A percentile compares a stretch with the other conserved stretches of the same genome.
These are phyloP conservation scores for Amphipyra tragopoginis DNA, from an alignment of 2,888 invertebrate genomes.

Conservation along the genomic window DNA sequence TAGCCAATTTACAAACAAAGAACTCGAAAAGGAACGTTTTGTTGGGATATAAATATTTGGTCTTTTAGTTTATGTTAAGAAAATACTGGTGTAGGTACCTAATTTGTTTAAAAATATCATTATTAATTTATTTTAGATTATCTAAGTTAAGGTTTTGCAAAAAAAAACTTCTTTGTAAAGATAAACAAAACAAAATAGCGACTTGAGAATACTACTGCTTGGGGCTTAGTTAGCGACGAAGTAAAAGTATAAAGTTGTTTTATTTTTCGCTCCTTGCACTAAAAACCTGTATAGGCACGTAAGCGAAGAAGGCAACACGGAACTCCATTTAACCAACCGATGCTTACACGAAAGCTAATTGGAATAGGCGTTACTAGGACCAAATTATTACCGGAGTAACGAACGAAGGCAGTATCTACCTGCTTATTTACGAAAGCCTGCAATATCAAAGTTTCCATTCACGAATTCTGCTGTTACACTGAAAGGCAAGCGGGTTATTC, in stretches of 20 bases:
- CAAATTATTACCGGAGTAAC: constrained; percentile 35
- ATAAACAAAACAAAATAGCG: background rate
- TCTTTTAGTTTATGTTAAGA: no score
- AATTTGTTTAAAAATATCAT: no score
- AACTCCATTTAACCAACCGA: constrained; percentile 29
- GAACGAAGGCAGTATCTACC: constrained; percentile 29
- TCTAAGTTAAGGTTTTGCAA: no score
- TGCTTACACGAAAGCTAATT: constrained; percentile 42
- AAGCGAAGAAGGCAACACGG: constrained; percentile 1
- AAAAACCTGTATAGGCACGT: background rate
- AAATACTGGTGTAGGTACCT: no score
- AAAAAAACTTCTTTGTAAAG: no score
- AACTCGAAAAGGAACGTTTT: no score
- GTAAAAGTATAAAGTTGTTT: background rate
- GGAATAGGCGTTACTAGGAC: constrained; percentile 21
- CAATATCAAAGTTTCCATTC: constrained; percentile 39
- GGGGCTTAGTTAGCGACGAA: background rate
- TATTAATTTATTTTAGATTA: no score
- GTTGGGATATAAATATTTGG: no score
- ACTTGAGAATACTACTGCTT: background rate
- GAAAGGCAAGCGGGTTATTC: constrained; percentile 53
- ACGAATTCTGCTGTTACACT: constrained; percentile 41
- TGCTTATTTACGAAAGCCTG: constrained; percentile 20
- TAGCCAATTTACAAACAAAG: no score
- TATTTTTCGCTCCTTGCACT: background rate